phyloP scores from a whole-genome alignment of 2,113 vertebrate genomes.

The Eurystomus gularis region DNA sequence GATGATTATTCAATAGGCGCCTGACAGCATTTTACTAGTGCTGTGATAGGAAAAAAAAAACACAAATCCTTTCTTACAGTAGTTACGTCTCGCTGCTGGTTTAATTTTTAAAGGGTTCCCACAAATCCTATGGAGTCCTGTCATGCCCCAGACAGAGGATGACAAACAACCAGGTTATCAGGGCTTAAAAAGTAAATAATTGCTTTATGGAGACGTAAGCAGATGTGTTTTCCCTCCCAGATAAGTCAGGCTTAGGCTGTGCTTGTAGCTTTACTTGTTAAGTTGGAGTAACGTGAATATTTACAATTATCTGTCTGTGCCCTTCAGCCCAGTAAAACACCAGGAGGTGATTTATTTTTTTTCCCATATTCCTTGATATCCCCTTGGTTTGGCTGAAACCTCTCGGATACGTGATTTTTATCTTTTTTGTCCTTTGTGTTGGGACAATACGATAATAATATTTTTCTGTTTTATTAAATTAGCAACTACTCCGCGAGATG shows the following conservation, averaged over 20 bases:
- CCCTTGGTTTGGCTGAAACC: neutral
- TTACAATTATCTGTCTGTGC: neutral
- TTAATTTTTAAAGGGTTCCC: neutral
- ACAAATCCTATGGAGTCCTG: neutral
- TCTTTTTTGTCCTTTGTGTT: neutral
- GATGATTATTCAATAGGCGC: neutral
- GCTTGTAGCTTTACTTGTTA: neutral
- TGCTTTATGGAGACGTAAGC: neutral
- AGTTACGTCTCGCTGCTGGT: neutral
- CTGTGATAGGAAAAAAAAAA: neutral
- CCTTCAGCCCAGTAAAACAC: neutral
- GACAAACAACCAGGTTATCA: neutral
- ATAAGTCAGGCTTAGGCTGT: fast-evolving
- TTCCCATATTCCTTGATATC: no score
- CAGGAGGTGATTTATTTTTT: neutral
- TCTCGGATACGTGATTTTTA: no score
- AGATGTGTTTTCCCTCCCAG: neutral
- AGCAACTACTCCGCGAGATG: constrained; percentile 99
- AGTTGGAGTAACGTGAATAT: neutral
- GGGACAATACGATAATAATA: constrained; percentile 29
- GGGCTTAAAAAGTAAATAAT: neutral
- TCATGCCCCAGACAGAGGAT: neutral
- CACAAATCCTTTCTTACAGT: neutral
- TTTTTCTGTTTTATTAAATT: constrained; percentile 48
- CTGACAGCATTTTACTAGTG: neutral